phyloP scores from a whole-genome alignment of 2,888 invertebrate genomes.

The Acrocyrtus sp. region DNA sequence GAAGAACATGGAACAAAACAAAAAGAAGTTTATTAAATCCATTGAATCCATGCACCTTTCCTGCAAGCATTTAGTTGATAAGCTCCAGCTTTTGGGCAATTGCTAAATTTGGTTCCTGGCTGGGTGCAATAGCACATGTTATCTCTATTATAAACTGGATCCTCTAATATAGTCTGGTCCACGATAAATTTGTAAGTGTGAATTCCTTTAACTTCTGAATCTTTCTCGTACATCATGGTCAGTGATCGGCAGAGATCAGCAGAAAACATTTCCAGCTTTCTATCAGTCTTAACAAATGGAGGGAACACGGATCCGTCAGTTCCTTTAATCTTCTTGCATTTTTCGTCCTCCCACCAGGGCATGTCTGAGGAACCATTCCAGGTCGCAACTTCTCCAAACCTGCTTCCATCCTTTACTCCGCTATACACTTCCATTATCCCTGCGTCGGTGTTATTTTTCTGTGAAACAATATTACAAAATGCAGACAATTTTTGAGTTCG shows the following conservation, averaged over 20 bases:
- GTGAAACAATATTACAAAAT: not conserved
- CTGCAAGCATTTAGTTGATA: constrained; percentile 52
- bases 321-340: constrained; percentile 45
- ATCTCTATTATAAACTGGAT: constrained; percentile 45
- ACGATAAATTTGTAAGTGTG: constrained; percentile 37
- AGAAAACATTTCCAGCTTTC: constrained; percentile 44
- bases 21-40: not conserved
- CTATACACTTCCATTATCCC: constrained; percentile 55
- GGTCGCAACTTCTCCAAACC: constrained; percentile 53
- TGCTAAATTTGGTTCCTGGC: constrained; percentile 36
- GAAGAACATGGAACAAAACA: not conserved
- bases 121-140: constrained; percentile 56
- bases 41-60: constrained; percentile 47
- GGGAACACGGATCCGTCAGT: constrained; percentile 54
- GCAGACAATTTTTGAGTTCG: too few species aligned
- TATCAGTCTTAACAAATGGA: constrained; percentile 48
- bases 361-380: constrained; percentile 59
- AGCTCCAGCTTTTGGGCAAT: constrained; percentile 49
- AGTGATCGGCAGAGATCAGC: constrained; percentile 49
- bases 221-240: constrained; percentile 35
- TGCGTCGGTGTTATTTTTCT: constrained; percentile 60
- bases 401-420: constrained; percentile 41
- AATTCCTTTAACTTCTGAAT: constrained; percentile 40
- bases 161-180: constrained; percentile 33
- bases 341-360: constrained; percentile 49